Evolutionary conservation across 2,113 vertebrate genomes (phyloP).

Genomic region (Silurus asotus): DNA sequence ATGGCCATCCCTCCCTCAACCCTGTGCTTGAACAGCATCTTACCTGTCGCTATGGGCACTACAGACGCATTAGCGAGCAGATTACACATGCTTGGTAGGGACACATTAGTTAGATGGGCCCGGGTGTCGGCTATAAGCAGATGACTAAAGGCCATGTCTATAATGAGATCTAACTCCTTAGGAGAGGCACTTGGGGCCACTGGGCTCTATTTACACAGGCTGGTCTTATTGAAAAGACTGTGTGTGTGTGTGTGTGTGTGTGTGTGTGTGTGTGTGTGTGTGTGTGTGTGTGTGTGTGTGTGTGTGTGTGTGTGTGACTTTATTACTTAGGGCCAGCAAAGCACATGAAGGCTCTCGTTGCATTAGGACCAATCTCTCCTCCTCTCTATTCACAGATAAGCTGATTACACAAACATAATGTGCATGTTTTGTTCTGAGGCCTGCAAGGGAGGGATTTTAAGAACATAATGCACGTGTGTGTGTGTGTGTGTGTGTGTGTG

Average conservation of each 20-base stretch:
- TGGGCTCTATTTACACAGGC: constrained; percentile 67
- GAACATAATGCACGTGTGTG: constrained; percentile 42
- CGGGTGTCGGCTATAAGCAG: constrained; percentile 65
- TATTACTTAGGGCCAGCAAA: constrained; percentile 74
- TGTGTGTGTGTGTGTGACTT: constrained; percentile 63
- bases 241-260: constrained; percentile 41
- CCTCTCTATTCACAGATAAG: constrained; percentile 66
- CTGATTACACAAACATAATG: constrained; percentile 82
- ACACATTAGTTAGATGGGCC: constrained; percentile 68
- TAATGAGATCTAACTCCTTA: constrained; percentile 76
- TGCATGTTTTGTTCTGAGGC: constrained; percentile 37
- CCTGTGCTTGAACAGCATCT: constrained; percentile 52
- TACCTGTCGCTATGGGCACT: constrained; percentile 59
- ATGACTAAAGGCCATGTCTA: constrained; percentile 66
- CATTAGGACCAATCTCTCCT: constrained; percentile 65
- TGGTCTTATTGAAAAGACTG: constrained; percentile 63
- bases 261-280: constrained; percentile 53
- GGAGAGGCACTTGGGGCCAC: constrained; percentile 61
- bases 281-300: constrained; percentile 43
- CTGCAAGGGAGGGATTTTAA: constrained; percentile 22
- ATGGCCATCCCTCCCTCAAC: constrained; percentile 41
- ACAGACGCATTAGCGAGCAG: constrained; percentile 66
- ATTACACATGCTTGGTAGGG: constrained; percentile 76
- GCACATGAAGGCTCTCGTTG: constrained; percentile 71
- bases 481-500: constrained; percentile 33